Base-by-base conservation (phyloP, 2,888 invertebrate species). In the Neocrepidodera transversa region DNA sequence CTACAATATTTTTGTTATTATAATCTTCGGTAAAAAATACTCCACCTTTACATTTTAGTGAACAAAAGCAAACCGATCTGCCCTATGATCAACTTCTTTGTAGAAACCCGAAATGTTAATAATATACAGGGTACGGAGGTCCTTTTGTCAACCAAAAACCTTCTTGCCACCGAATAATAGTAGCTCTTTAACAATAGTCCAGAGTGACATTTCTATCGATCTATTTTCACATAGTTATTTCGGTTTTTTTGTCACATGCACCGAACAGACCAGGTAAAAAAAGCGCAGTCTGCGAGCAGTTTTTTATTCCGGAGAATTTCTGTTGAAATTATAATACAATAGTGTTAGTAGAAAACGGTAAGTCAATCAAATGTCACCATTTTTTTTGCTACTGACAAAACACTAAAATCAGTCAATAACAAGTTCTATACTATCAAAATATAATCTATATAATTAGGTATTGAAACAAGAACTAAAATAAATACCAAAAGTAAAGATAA, bases 121-220 rank as follows among this genome's bases (percentile, higher is more conserved):
- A 57, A 43, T 32, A 57, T 43, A 47, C 30, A 36, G 26, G 59
- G 59, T 54, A 55, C 26, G 54, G 36, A 35, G 17, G 17, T 36
- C 36, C 35, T 50, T 28, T 49, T 40, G 56, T 49, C 48, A 56
- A 48, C 56, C 49, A 40, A 54, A 14, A 54, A 50, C 52, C 51
- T 48, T 35, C 42, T 48, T 30, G 50, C 48, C 18, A 43, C 45
- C 28, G 51, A 50, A 60, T 45, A 60, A 60, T 47, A 38, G 51
- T 20, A 28, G 53, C 49, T 38, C 45, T 14, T n/a, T 40, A 55
- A 55, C 50, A 49, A 45, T 60, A 32, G 50, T 26, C 28, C 17
- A 36, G 45, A 60, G 50, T 60, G 60, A 60, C 60, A 60, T 60
- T 60, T 60, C 60, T 60, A 60, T 60, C 60, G 55, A 51, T 55